Percentiles rank a stretch among this genome's conserved stretches.
Conservation (phyloP, 2,113 vertebrate genomes). For the Seriola rivoliana region DNA sequence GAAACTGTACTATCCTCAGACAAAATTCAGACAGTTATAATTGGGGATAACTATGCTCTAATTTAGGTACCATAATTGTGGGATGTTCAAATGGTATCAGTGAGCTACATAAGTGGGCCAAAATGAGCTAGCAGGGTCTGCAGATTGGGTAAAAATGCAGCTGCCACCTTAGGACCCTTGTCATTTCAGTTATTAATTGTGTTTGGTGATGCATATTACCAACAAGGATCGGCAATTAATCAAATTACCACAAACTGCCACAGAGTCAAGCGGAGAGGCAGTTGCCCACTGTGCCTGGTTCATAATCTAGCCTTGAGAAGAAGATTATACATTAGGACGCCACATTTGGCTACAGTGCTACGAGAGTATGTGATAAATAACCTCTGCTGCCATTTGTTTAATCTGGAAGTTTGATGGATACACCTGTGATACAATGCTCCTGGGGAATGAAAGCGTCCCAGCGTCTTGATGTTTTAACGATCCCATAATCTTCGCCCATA, state of each 20-base stretch:
- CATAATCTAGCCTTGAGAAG: neutral
- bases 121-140: neutral
- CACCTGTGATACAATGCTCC: slow-evolving; percentile 8
- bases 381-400: slow-evolving; percentile 6
- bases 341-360: neutral
- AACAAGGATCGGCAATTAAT: slow-evolving; percentile 17
- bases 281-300: neutral
- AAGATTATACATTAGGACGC: neutral
- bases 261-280: neutral
- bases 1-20: too few relatives aligned
- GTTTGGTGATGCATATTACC: neutral
- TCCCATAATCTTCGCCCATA: slow-evolving; percentile 26
- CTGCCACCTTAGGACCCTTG: neutral
- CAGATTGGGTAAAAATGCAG: neutral
- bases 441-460: neutral
- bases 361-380: slow-evolving; percentile 16
- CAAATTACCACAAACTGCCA: slow-evolving; percentile 12
- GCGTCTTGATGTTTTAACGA: slow-evolving; percentile 31
- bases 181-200: neutral
- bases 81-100: neutral
- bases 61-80: neutral
- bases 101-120: neutral
- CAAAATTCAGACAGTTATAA: too few relatives aligned
- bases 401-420: neutral
- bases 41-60: too few relatives aligned